Percentiles rank a stretch among this genome's conserved stretches.
These are phyloP conservation scores for Lophotis ruficrista DNA, from an alignment of 2,113 vertebrate species.

Conservation along the genomic window DNA sequence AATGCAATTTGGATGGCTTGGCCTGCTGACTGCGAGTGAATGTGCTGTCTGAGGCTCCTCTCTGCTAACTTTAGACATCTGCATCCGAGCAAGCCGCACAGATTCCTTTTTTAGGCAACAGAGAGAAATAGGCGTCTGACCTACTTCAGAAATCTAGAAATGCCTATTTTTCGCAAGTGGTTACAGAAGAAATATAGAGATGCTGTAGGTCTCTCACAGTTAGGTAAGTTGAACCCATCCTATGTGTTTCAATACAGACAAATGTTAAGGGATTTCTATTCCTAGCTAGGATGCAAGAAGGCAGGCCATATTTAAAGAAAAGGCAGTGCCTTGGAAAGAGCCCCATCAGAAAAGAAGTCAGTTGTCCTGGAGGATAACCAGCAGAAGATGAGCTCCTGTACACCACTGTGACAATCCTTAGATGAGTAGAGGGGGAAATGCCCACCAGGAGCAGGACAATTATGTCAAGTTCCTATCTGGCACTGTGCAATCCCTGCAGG, in stretches of 20 bases:
- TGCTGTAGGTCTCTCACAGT: neutral
- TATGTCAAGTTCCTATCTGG: neutral
- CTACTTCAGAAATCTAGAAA: neutral
- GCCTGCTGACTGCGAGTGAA: neutral
- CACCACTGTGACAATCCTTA: neutral
- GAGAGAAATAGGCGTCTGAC: neutral
- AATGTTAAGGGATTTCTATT: neutral
- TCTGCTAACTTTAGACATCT: slow-evolving; percentile 26
- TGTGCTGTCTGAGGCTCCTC: neutral
- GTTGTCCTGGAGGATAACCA: neutral
- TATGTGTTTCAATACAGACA: neutral
- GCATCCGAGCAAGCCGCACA: neutral
- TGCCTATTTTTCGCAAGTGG: neutral
- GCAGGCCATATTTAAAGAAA: neutral
- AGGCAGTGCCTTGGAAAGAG: neutral
- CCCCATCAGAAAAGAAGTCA: neutral
- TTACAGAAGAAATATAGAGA: neutral
- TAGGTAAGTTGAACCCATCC: neutral
- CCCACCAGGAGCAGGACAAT: neutral
- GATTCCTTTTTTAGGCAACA: slow-evolving; percentile 34
- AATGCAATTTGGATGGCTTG: neutral
- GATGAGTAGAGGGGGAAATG: neutral
- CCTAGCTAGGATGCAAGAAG: neutral
- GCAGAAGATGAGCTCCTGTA: neutral
- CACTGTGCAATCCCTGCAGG: neutral